Percentiles rank a stretch among this genome's conserved stretches.
These are phyloP conservation scores for Platorchestia sp. DNA, from an alignment of 1,140 invertebrate species.

Conservation along the genomic window DNA sequence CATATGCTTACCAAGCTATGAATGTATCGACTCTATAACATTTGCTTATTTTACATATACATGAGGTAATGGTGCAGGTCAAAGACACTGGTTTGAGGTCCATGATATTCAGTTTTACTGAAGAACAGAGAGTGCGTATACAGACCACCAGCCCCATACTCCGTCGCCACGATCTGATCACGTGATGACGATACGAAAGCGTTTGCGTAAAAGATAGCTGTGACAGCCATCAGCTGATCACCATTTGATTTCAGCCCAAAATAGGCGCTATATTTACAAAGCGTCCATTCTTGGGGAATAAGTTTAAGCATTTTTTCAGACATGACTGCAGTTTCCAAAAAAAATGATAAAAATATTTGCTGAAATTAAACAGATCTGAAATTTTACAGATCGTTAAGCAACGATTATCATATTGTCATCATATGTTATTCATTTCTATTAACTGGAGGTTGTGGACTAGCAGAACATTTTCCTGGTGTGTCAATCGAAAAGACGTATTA, in stretches of 20 bases:
- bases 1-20: neutral
- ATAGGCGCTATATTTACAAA: too few relatives aligned
- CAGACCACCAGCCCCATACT: neutral
- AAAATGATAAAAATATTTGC: neutral
- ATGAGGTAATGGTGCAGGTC: neutral
- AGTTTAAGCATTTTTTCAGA: too few relatives aligned
- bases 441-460: too few relatives aligned
- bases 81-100: neutral
- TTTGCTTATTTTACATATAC: neutral
- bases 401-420: too few relatives aligned
- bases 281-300: too few relatives aligned
- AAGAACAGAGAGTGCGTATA: neutral
- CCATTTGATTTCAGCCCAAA: neutral
- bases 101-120: neutral
- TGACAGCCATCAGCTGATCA: neutral
- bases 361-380: too few relatives aligned
- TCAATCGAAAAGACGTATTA: too few relatives aligned
- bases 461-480: too few relatives aligned
- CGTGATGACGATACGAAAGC: neutral
- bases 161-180: neutral
- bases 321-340: neutral
- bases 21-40: neutral
- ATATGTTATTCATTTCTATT: too few relatives aligned
- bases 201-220: neutral
- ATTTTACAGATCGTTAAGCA: too few relatives aligned